Conservation (phyloP, 2,888 invertebrate genomes). For the Scotopteryx bipunctaria region DNA sequence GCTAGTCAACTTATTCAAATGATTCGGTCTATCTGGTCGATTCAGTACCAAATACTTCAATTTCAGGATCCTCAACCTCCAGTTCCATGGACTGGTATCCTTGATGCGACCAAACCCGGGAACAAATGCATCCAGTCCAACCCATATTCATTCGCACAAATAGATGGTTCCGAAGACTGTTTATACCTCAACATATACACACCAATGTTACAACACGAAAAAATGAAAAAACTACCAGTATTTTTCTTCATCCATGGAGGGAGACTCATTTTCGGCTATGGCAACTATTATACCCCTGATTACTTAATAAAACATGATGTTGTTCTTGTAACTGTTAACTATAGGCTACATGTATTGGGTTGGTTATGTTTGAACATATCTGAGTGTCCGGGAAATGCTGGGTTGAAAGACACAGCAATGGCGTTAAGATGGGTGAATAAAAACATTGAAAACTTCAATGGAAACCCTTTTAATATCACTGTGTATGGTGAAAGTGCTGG, state of each 20-base stretch:
- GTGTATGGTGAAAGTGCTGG: constrained; percentile 74
- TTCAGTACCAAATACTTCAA: no score
- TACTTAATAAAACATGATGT: constrained; percentile 63
- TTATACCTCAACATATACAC: constrained; percentile 87
- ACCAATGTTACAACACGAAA: constrained; percentile 74
- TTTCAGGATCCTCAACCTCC: constrained; percentile 66
- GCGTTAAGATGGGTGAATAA: constrained; percentile 68
- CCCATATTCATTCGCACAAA: constrained; percentile 57
- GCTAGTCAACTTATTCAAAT: no score
- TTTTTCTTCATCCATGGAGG: constrained; percentile 84
- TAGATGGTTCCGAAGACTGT: constrained; percentile 86
- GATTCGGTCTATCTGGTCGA: no score
- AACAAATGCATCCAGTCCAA: constrained; percentile 72
- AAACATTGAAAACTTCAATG: constrained; percentile 65
- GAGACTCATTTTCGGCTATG: constrained; percentile 78
- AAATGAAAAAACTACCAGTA: constrained; percentile 69
- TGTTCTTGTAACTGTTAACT: constrained; percentile 69
- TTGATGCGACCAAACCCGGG: constrained; percentile 69
- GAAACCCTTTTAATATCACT: constrained; percentile 61
- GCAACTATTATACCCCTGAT: constrained; percentile 73
- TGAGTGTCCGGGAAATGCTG: constrained; percentile 71
- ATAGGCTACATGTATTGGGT: constrained; percentile 65
- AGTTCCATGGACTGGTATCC: constrained; percentile 59
- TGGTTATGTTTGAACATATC: constrained; percentile 64
- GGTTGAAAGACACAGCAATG: constrained; percentile 63